Percentiles rank a stretch among this genome's conserved stretches.
Conservation (phyloP, 2,888 invertebrate genomes). For the Acrocyrtus sp. region DNA sequence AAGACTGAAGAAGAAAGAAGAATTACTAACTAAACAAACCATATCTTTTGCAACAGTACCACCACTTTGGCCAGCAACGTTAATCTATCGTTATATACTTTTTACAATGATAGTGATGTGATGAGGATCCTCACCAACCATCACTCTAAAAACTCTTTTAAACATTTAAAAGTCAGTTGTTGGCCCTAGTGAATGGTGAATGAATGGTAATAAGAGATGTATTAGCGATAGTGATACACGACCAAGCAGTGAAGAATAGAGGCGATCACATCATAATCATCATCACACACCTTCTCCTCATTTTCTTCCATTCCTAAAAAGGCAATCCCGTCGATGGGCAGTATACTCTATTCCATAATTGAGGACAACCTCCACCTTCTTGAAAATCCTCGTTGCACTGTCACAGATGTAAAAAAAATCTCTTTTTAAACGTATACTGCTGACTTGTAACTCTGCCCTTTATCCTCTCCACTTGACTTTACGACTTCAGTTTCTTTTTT, state of each 20-base stretch:
- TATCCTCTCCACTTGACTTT: background rate
- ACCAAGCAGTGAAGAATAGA: background rate
- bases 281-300: slow-evolving; percentile 61
- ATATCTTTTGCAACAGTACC: too few species aligned
- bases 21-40: slow-evolving; percentile 20
- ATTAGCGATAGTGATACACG: slow-evolving; percentile 8
- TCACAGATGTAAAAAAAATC: background rate
- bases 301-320: slow-evolving; percentile 63
- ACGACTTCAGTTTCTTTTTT: too few species aligned
- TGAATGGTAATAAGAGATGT: background rate
- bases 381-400: slow-evolving; percentile 1
- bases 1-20: slow-evolving; percentile 25
- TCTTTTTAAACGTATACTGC: background rate
- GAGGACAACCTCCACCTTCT: slow-evolving; percentile 44
- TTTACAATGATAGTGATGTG: background rate
- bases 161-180: background rate
- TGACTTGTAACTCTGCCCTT: background rate
- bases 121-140: background rate
- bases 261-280: background rate
- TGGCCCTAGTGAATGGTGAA: background rate
- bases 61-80: too few species aligned
- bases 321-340: slow-evolving; percentile 54
- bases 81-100: slow-evolving; percentile 9
- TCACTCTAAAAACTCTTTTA: slow-evolving; percentile 5
- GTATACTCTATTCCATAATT: slow-evolving; percentile 49